Evolutionary conservation across 2,797 vertebrate genomes (phyloP).

Genomic region (Anabacerthia variegaticeps): DNA sequence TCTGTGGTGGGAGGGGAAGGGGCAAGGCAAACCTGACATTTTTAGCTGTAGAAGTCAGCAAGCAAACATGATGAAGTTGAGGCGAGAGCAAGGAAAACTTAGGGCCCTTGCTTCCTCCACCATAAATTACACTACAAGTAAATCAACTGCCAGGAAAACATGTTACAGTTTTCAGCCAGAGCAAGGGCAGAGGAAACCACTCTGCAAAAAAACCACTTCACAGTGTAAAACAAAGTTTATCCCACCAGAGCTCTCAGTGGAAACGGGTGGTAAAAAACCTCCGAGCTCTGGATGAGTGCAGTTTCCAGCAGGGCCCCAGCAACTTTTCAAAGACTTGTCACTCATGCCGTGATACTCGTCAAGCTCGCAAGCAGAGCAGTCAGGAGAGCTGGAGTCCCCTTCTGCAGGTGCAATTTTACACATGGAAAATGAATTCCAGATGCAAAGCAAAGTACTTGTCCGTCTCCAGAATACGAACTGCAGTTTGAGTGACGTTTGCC

Average conservation of each 20-base stretch:
- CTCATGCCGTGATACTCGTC: neutral
- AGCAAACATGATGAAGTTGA: neutral
- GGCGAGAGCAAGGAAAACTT: neutral
- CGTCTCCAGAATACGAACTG: neutral
- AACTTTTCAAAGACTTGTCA: neutral
- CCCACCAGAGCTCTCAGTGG: neutral
- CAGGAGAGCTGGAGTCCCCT: neutral
- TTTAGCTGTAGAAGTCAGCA: neutral
- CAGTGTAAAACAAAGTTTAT: neutral
- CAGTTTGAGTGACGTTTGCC: neutral
- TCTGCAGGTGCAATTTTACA: slow-evolving; percentile 52
- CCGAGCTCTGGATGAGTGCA: neutral
- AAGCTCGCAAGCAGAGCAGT: neutral
- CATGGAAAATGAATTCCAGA: slow-evolving; percentile 28
- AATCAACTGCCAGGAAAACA: neutral
- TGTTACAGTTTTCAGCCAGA: neutral
- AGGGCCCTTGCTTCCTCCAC: neutral
- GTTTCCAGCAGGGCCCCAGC: neutral
- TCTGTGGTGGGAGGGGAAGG: neutral
- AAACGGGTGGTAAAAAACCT: neutral
- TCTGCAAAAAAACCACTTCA: neutral
- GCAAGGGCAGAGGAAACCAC: neutral
- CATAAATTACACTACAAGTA: neutral
- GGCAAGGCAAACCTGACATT: neutral
- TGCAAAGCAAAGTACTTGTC: neutral